Evolutionary conservation across 2,113 vertebrate genomes (phyloP), one percentile per base, ranked within the genome.

Genomic region (Antechinus flavipes): DNA sequence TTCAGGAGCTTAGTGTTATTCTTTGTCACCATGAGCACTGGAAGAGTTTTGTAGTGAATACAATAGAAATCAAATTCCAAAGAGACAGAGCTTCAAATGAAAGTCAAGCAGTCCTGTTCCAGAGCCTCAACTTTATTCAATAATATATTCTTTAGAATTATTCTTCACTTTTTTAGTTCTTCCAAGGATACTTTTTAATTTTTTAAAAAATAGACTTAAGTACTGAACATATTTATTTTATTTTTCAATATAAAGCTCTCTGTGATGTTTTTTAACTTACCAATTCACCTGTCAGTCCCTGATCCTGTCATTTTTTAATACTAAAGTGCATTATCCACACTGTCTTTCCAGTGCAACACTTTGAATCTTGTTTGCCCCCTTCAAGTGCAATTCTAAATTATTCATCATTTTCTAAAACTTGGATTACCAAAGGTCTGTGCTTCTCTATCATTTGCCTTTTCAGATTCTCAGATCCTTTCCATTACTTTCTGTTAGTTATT

Each of bases 401-500:
- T 49, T 94, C 93, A 90, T 52, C 49, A 8, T 95, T 92, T 90
- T 0, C 90, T 12, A n/a, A 93, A 93, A 94, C 26, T 50, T 90
- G 55, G 50, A 84, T 94, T 97, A 92, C 6, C 10, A 10, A 89
- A 89, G n/a, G 30, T 6, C 53, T 30, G 26, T 27, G 89, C 2
- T 8, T 90, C 91, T n/a, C 92, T 54, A 50, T 68, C 16, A 26
- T 91, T 91, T 95, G 16, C 8, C 52, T 53, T 93, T 95, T 92
- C 46, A 46, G 25, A 84, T 68, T 42, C 91, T 91, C 89, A 84
- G 25, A 95, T 47, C 11, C 22, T 90, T 42, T 22, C n/a, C 54
- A 35, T 92, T 94, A 58, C 30, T 91, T n/a, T 91, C 2, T 92
- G 50, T 58, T 46, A 96, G 30, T 54, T 96, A 6, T 84, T 93